Conservation (phyloP, 2,888 invertebrate genomes). For the Bimastos eiseni region DNA sequence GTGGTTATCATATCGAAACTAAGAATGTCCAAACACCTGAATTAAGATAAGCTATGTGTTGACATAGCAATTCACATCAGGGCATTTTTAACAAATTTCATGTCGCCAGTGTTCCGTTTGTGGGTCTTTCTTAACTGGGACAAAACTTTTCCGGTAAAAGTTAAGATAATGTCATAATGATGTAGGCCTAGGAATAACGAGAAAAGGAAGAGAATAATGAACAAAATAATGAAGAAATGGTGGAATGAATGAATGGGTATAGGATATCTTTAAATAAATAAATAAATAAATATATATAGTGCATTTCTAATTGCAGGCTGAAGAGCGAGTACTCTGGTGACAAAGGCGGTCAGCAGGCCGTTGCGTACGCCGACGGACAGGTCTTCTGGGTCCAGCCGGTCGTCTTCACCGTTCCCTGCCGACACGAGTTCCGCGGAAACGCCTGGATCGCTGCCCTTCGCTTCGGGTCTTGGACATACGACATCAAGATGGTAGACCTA, state of each 20-base stretch:
- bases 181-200: too few relatives aligned
- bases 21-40: too few relatives aligned
- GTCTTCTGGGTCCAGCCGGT: constrained; percentile 33
- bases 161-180: too few relatives aligned
- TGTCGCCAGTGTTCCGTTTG: too few relatives aligned
- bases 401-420: constrained; percentile 30
- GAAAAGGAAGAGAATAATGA: background rate
- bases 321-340: constrained; percentile 4
- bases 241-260: background rate
- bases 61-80: too few relatives aligned
- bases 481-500: constrained; percentile 25
- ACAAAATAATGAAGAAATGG: background rate
- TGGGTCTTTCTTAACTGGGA: too few relatives aligned
- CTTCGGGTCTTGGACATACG: constrained; percentile 35
- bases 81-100: too few relatives aligned
- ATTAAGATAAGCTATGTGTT: too few relatives aligned
- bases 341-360: constrained; percentile 22
- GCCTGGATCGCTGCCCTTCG: constrained; percentile 32
- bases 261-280: too few relatives aligned
- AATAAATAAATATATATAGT: too few relatives aligned
- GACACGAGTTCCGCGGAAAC: constrained; percentile 36
- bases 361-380: constrained; percentile 27
- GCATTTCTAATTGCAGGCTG: background rate
- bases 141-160: too few relatives aligned
- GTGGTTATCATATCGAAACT: too few relatives aligned